Evolutionary conservation across 2,888 invertebrate genomes (phyloP).

Genomic region (Pseudococcus longispinus): DNA sequence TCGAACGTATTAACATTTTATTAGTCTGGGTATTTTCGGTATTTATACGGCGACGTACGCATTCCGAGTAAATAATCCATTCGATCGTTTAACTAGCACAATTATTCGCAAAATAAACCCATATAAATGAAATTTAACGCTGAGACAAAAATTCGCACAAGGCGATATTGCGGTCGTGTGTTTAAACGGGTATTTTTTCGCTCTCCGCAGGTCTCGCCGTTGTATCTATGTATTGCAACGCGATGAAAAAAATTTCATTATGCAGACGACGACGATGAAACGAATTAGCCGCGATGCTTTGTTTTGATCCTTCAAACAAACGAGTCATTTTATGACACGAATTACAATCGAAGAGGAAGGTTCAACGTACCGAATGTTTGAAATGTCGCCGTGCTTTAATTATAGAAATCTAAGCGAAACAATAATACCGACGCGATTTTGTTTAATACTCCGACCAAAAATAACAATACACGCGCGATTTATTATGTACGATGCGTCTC

Average conservation of each 20-base stretch:
- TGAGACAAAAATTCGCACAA: neutral
- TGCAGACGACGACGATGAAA: neutral
- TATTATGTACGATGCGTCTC: neutral
- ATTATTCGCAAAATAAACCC: neutral
- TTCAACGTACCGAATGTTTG: neutral
- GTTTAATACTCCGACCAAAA: neutral
- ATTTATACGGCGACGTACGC: neutral
- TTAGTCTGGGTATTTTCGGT: neutral
- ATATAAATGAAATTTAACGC: neutral
- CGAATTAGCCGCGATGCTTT: neutral
- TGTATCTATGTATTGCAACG: neutral
- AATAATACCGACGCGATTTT: neutral
- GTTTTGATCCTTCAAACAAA: slow-evolving; percentile 18
- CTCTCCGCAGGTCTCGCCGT: neutral
- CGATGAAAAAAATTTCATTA: neutral
- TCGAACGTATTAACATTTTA: neutral
- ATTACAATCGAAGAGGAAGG: neutral
- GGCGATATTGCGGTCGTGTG: neutral
- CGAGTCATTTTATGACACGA: neutral
- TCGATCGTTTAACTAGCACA: neutral
- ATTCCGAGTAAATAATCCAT: neutral
- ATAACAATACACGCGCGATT: neutral
- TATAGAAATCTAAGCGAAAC: neutral
- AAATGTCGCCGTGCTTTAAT: neutral
- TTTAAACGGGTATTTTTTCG: neutral